Evolutionary conservation across 2,797 vertebrate genomes (phyloP).

Genomic region (Parambassis ranga): DNA sequence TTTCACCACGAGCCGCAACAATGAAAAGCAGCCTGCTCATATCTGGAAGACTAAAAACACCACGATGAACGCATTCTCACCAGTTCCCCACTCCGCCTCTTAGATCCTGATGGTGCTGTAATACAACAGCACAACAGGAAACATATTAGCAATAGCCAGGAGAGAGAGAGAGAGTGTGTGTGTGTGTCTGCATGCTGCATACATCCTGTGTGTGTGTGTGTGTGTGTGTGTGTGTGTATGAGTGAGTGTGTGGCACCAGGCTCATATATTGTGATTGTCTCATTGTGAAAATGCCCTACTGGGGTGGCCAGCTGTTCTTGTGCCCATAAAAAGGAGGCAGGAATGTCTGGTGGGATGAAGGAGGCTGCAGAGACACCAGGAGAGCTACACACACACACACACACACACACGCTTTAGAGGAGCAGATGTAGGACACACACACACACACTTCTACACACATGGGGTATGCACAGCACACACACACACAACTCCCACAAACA

Average conservation of each 20-base stretch:
- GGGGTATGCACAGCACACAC: not conserved
- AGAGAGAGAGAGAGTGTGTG: conserved; percentile 32
- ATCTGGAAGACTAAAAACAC: conserved; percentile 22
- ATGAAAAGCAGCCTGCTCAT: conserved; percentile 21
- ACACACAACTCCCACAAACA: conserved; percentile 7
- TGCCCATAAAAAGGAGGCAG: conserved; percentile 91
- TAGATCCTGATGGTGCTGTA: conserved; percentile 49
- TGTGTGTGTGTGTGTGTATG: conserved; percentile 28
- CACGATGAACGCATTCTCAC: conserved; percentile 30
- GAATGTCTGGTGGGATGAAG: conserved; percentile 88
- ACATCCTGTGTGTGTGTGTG: conserved; percentile 3
- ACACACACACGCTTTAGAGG: conserved; percentile 37
- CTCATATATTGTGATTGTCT: conserved; percentile 72
- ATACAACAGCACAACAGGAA: conserved; percentile 60
- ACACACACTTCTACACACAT: not conserved
- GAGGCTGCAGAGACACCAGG: conserved; percentile 59
- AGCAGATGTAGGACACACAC: conserved; percentile 69
- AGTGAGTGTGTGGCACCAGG: conserved; percentile 40
- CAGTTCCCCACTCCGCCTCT: conserved; percentile 35
- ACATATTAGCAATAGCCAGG: conserved; percentile 42
- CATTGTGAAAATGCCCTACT: conserved; percentile 75
- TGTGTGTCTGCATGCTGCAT: not conserved
- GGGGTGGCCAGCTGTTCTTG: conserved; percentile 93
- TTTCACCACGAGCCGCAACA: conserved; percentile 9
- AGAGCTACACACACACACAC: too few species aligned